These are phyloP conservation scores for Zaprionus capensis DNA, from an alignment of 1,140 invertebrate species.

Conservation along the genomic window DNA sequence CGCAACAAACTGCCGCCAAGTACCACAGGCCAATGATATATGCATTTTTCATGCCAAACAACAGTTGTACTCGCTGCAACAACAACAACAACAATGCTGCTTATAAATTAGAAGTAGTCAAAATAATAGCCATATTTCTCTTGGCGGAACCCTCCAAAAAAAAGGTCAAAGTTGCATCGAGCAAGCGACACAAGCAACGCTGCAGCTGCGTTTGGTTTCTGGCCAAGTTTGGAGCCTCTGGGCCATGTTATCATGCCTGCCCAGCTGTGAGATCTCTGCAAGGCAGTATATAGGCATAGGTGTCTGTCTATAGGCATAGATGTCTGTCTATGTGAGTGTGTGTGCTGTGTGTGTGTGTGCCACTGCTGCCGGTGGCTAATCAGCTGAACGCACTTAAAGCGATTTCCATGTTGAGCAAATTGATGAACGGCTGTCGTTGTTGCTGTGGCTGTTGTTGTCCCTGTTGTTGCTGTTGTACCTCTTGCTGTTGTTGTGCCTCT, in stretches of 20 bases:
- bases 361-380: slow-evolving; percentile 37
- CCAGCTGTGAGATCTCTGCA: slow-evolving; percentile 59
- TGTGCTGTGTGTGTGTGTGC: not conserved
- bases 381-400: slow-evolving; percentile 71
- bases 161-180: slow-evolving; percentile 74
- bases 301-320: not conserved
- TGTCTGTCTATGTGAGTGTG: not conserved
- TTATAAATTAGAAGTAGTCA: slow-evolving; percentile 80
- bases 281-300: slow-evolving; percentile 15
- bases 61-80: slow-evolving; percentile 27
- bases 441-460: not conserved
- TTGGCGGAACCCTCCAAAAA: slow-evolving; percentile 67
- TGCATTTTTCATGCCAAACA: slow-evolving; percentile 73
- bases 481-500: not conserved
- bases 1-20: slow-evolving; percentile 75
- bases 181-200: slow-evolving; percentile 33
- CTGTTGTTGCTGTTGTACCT: not conserved
- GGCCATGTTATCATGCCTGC: slow-evolving; percentile 59
- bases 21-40: slow-evolving; percentile 80
- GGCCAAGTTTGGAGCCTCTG: slow-evolving; percentile 39
- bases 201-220: slow-evolving; percentile 63
- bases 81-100: slow-evolving; percentile 37
- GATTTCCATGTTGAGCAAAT: slow-evolving; percentile 59
- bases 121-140: slow-evolving; percentile 81
- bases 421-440: slow-evolving; percentile 29